phyloP scores from a whole-genome alignment of 2,113 vertebrate species.

The Willisornis vidua region DNA sequence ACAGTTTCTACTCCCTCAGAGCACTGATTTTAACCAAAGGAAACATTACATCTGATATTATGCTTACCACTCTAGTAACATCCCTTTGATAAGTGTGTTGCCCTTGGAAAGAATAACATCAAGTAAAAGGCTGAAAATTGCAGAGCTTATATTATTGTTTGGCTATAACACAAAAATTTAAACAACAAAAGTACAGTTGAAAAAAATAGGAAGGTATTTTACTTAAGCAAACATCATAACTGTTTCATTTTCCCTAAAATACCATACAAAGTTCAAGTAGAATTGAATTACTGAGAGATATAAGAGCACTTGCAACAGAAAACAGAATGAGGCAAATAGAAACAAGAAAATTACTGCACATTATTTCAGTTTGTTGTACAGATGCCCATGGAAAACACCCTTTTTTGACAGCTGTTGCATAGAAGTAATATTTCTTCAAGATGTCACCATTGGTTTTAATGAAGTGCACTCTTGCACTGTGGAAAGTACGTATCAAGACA shows the following conservation, averaged over 20 bases:
- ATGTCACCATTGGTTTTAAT: not conserved
- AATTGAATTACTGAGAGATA: not conserved
- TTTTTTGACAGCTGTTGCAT: not conserved
- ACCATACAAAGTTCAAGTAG: not conserved
- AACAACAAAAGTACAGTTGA: not conserved
- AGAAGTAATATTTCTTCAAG: not conserved
- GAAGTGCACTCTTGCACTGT: not conserved
- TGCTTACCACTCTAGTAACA: not conserved
- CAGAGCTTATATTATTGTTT: not conserved
- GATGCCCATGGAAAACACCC: not conserved
- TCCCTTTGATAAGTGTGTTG: not conserved
- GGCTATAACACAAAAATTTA: not conserved
- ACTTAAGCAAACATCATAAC: not conserved
- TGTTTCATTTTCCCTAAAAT: not conserved
- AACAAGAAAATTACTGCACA: not conserved
- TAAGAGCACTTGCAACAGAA: not conserved
- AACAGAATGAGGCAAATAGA: not conserved
- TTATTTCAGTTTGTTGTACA: not conserved
- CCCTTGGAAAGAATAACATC: not conserved
- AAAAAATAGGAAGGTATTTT: not conserved
- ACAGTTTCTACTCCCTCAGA: not conserved
- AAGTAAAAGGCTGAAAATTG: not conserved
- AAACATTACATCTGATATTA: not conserved
- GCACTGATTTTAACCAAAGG: not conserved
- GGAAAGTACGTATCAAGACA: not conserved